phyloP scores from a whole-genome alignment of 2,888 invertebrate species.

The Melitaea athalia region DNA sequence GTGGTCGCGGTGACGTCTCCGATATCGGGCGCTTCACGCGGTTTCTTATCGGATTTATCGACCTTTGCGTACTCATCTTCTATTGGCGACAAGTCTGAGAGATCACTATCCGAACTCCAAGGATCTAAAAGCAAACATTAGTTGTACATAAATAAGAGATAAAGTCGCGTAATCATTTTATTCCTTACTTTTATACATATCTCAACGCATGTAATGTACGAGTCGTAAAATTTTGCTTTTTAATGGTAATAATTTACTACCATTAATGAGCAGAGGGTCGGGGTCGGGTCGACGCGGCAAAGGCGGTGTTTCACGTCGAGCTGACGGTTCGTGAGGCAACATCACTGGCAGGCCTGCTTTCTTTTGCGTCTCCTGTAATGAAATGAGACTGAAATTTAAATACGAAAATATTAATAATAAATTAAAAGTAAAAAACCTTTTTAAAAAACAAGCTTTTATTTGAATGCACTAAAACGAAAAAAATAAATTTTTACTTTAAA shows the following conservation, averaged over 20 bases:
- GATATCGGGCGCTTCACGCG: slow-evolving; percentile 71
- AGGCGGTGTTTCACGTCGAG: slow-evolving; percentile 89
- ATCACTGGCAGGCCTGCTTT: slow-evolving; percentile 93
- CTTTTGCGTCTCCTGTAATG: slow-evolving; percentile 88
- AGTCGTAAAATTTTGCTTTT: no score
- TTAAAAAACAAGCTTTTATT: no score
- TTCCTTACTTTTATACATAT: no score
- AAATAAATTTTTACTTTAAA: no score
- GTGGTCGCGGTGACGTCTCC: slow-evolving; percentile 70
- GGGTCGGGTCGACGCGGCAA: slow-evolving; percentile 88
- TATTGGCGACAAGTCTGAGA: slow-evolving; percentile 91
- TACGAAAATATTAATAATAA: no score
- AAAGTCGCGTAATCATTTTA: neutral
- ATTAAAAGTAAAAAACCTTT: no score
- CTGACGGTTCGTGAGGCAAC: slow-evolving; percentile 90
- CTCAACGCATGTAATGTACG: no score
- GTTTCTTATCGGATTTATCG: slow-evolving; percentile 65
- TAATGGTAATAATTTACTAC: slow-evolving; percentile 44
- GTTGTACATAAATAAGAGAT: neutral
- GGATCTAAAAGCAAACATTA: slow-evolving; percentile 73
- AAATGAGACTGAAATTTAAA: neutral
- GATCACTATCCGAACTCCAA: slow-evolving; percentile 93
- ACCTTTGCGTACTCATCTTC: slow-evolving; percentile 84
- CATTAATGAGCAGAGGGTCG: slow-evolving; percentile 85
- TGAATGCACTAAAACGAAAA: no score